Base-by-base conservation (phyloP, 2,888 invertebrate species). In the Prenolepis imparis region DNA sequence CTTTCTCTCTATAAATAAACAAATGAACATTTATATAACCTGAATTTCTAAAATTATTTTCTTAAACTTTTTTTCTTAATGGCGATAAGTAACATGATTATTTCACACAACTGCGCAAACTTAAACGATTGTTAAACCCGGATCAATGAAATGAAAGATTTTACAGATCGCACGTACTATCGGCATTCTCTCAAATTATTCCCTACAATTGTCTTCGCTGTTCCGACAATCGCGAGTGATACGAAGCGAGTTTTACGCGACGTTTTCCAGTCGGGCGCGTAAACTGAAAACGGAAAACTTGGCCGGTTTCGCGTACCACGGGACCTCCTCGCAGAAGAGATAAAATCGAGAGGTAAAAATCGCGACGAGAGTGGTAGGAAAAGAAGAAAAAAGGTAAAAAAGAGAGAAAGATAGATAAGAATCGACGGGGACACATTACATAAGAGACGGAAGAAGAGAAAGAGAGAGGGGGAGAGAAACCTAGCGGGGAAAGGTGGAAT, bases 221-320 rank as follows among this genome's bases (percentile, higher is more conserved):
- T 44, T 70, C 32, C 11, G 57, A 24, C 57, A 68, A 32, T 15
- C 32, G 41, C 41, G 15, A 59, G 21, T 48, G 72, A 12, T 36
- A 36, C 59, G 48, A 18, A 36, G 70, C 36, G 70, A 44, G 24
- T 70, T 67, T 78, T 44, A 44, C 21, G 44, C 70, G 21, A 57
- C 44, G 52, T 72, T 44, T 80, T 80, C 78, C 78, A 59, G 59
- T 59, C 21, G 44, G 48, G 32, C 24, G 78, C 70, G 70, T n/a
- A 72, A 59, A 80, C 48, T 36, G 36, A 70, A 28, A 28, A 59
- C 59, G 18, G 24, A 61, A 72, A 80, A 80, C 44, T 80, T 48
- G 0, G 32, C 70, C 59, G 70, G 78, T n/a, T n/a, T n/a, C 78
- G 70, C 67, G 77, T 67, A 80, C 72, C 78, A 80, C 72, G 78